A percentile compares a stretch with the other conserved stretches of the same genome.
Evolutionary conservation across 2,888 invertebrate genomes (phyloP).

Genomic region (Eudasyphora cyanicolor): DNA sequence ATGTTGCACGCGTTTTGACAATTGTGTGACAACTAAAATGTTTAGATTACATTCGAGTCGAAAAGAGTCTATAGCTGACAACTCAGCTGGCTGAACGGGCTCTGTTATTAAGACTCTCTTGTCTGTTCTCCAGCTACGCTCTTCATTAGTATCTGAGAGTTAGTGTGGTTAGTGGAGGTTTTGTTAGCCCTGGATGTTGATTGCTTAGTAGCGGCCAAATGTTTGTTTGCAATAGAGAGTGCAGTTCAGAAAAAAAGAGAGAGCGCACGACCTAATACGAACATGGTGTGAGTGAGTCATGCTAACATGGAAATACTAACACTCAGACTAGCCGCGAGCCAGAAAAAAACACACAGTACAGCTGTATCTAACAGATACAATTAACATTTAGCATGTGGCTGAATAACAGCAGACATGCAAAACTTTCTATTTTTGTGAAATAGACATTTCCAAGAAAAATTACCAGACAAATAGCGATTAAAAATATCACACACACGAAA

Average conservation of each 20-base stretch:
- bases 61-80: not conserved
- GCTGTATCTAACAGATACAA: conserved; percentile 46
- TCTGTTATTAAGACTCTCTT: conserved; percentile 29
- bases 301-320: not conserved
- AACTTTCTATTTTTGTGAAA: conserved; percentile 55
- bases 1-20: conserved; percentile 68
- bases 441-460: too few species aligned
- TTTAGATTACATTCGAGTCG: conserved; percentile 10
- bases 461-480: too few species aligned
- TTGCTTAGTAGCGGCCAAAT: conserved; percentile 35
- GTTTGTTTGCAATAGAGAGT: conserved; percentile 27
- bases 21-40: conserved; percentile 70
- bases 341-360: not conserved
- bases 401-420: conserved; percentile 47
- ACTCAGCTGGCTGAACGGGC: conserved; percentile 37
- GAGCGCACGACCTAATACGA: not conserved
- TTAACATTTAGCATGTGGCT: conserved; percentile 14
- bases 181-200: conserved; percentile 36
- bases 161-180: not conserved
- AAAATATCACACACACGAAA: too few species aligned
- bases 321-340: not conserved
- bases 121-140: not conserved
- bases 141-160: not conserved
- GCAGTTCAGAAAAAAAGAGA: not conserved
- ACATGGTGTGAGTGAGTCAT: too few species aligned